Evolutionary conservation across 2,888 invertebrate species (phyloP).

Genomic region (Cerastis rubricosa): DNA sequence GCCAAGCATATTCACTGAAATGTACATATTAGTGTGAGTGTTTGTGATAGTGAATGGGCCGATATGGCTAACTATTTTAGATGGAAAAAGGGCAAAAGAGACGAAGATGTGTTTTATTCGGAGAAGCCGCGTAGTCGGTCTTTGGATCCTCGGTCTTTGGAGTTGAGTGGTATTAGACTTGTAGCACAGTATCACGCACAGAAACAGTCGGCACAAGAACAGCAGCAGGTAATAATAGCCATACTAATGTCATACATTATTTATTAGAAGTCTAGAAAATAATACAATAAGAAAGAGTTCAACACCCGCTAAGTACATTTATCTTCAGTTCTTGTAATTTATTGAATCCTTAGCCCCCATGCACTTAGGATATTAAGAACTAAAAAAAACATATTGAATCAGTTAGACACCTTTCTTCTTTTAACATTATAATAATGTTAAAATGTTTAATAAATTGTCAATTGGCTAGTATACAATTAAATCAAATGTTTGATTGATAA

Average conservation of each 20-base stretch:
- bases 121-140: constrained; percentile 94
- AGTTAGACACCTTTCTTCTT: not conserved
- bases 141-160: constrained; percentile 93
- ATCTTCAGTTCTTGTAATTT: constrained; percentile 10
- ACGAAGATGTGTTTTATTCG: constrained; percentile 89
- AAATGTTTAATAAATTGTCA: constrained; percentile 28
- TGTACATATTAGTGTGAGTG: constrained; percentile 68
- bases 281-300: not conserved
- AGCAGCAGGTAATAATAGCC: constrained; percentile 50
- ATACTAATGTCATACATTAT: not conserved
- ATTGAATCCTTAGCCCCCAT: constrained; percentile 2
- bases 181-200: constrained; percentile 89
- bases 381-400: not conserved
- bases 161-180: constrained; percentile 92
- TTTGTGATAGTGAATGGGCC: constrained; percentile 66
- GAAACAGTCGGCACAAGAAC: constrained; percentile 59
- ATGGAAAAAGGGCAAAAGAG: constrained; percentile 92
- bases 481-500: constrained; percentile 50
- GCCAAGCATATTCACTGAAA: constrained; percentile 53
- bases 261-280: not conserved
- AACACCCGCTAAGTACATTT: constrained; percentile 24
- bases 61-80: constrained; percentile 92
- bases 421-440: constrained; percentile 2
- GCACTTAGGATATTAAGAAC: not conserved
- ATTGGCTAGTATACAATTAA: constrained; percentile 24